Percentiles rank a stretch among this genome's conserved stretches.
These are phyloP conservation scores for Aldrovandia affinis DNA, from an alignment of 2,797 vertebrate species.

Conservation along the genomic window DNA sequence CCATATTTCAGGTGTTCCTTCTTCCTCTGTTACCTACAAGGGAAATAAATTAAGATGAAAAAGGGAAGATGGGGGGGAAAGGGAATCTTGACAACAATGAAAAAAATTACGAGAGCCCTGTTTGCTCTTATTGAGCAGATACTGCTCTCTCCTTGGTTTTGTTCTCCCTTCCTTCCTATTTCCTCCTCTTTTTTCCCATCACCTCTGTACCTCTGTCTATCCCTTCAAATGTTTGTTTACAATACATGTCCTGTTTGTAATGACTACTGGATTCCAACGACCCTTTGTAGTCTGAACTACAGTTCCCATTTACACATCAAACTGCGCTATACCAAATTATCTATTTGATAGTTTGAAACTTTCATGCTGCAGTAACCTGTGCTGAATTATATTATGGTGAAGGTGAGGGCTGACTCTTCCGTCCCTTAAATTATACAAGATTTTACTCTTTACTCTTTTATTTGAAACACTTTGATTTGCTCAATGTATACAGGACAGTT, in stretches of 20 bases:
- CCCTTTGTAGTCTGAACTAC: neutral
- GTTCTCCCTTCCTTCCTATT: neutral
- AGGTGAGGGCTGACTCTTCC: too few relatives aligned
- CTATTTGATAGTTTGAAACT: too few relatives aligned
- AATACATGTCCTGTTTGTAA: neutral
- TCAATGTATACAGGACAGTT: neutral
- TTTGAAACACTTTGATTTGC: too few relatives aligned
- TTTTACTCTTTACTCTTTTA: too few relatives aligned
- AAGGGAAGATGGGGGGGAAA: neutral
- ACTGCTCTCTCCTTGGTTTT: neutral
- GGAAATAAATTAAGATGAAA: neutral
- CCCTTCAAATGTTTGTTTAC: neutral
- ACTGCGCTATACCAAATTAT: too few relatives aligned
- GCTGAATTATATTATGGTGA: too few relatives aligned
- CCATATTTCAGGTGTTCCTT: slow-evolving; percentile 46
- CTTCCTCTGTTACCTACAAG: slow-evolving; percentile 54
- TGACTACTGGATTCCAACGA: neutral
- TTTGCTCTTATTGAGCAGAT: neutral
- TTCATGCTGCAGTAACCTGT: too few relatives aligned
- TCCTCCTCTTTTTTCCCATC: neutral
- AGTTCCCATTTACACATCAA: too few relatives aligned
- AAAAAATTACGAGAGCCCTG: neutral
- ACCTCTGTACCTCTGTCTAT: neutral
- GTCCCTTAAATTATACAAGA: too few relatives aligned
- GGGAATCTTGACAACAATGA: neutral